Percentiles rank a stretch among this genome's conserved stretches.
phyloP scores from a whole-genome alignment of 2,113 vertebrate species.

The Bombycilla garrulus region DNA sequence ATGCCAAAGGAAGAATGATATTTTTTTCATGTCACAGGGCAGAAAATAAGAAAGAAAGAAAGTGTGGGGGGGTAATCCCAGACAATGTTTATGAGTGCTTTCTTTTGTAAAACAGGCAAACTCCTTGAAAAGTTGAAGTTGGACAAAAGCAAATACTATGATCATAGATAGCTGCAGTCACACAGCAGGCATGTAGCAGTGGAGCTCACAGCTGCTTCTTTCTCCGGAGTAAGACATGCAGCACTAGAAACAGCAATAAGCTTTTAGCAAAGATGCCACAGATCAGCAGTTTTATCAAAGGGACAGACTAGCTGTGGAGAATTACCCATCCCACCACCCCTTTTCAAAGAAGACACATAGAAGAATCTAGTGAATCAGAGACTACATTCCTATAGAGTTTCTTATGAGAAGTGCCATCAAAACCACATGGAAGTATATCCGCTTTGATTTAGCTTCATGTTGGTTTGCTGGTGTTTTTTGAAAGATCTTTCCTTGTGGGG shows the following conservation, averaged over 20 bases:
- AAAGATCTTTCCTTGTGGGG: neutral
- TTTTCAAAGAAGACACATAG: neutral
- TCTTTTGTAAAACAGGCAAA: neutral
- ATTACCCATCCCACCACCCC: neutral
- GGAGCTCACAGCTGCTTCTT: neutral
- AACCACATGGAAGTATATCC: neutral
- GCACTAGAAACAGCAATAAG: neutral
- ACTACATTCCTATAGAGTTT: neutral
- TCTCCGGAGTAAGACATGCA: neutral
- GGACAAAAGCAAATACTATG: neutral
- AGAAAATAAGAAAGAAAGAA: neutral
- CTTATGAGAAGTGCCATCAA: neutral
- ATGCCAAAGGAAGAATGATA: neutral
- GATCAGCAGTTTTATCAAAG: slow-evolving; percentile 17
- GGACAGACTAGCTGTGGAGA: neutral
- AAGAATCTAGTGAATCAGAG: neutral
- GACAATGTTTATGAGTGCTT: neutral
- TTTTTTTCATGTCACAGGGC: neutral
- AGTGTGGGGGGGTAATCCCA: too few species aligned
- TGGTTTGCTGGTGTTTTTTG: neutral
- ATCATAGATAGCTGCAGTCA: neutral
- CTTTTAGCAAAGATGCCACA: slow-evolving; percentile 10
- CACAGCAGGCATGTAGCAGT: neutral
- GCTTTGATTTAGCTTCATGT: neutral
- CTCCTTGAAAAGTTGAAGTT: neutral